Base-by-base conservation (phyloP, 2,113 vertebrate species). In the Sprattus sprattus region DNA sequence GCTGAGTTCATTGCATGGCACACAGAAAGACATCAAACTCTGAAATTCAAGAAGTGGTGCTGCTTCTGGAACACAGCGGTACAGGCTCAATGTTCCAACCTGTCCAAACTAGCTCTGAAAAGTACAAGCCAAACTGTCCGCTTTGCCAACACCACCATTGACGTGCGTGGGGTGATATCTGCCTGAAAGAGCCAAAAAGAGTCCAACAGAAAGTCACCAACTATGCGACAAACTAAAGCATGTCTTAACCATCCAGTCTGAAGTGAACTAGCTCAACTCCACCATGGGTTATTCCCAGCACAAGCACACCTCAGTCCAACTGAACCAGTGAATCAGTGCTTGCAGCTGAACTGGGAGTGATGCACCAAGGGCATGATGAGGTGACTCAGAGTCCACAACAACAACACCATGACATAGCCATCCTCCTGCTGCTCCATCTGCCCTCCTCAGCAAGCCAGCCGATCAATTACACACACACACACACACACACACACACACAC, bases 401-500 rank as follows among this genome's bases (percentile, higher is more conserved):
- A 15, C 67, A 75, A 39, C 28, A 75, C n/a, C 6, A 67, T 75
- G 67, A 75, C 67, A 75, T 15, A 32, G 67, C 67, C 67, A 13
- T 32, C 67, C 67, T 75, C 28, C 67, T 75, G 67, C 67, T 75
- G 67, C 67, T 75, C 67, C 67, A 75, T 75, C 28, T 75, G 67
- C 28, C 10, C 67, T 39, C 67, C 67, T 75, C 32, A 75, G 67
- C 67, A 75, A 39, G 67, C 67, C 67, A 75, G 28, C 25, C 67
- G 39, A 75, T 75, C 67, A 39, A 15, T 75, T 3, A 39, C 32
- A 39, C 67, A 39, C 28, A 39, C 67, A 75, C 25, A 16, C 25
- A 89, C 71, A 64, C 83, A 85, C 67, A 39, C 54, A 78, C 39
- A 47, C 84, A 83, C 39, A 52, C 16, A 52, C 45, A 32, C 44